Conservation (phyloP, 2,797 vertebrate genomes). For the Ciconia nigra region DNA sequence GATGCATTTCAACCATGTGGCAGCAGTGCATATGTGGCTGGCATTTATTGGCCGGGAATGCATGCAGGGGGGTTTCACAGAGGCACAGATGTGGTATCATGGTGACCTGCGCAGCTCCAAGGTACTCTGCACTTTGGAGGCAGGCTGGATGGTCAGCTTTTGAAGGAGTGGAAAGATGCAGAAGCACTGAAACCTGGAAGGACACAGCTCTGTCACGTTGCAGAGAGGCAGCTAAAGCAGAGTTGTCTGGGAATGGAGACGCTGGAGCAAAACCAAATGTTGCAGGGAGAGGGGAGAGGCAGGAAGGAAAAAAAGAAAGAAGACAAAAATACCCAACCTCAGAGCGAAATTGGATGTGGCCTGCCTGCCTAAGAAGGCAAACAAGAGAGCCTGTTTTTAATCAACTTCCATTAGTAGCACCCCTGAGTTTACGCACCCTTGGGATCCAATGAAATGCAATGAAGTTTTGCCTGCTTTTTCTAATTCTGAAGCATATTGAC, state of each 20-base stretch:
- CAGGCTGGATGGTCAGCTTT: background rate
- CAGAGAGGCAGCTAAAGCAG: background rate
- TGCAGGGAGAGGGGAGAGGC: background rate
- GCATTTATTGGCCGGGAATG: background rate
- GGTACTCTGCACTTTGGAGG: background rate
- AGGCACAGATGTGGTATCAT: rapidly evolving
- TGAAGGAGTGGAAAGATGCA: background rate
- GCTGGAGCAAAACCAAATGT: background rate
- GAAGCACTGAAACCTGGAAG: background rate
- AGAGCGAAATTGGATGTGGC: background rate
- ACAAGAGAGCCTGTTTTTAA: background rate
- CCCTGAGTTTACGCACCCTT: background rate
- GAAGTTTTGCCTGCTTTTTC: background rate
- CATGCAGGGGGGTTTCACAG: rapidly evolving
- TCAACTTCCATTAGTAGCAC: background rate
- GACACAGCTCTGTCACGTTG: background rate
- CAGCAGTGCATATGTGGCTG: background rate
- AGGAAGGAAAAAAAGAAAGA: background rate
- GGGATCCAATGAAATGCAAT: background rate
- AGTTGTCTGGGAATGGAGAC: background rate
- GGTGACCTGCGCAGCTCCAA: background rate
- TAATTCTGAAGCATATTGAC: background rate
- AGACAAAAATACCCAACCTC: background rate
- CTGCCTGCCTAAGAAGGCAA: background rate
- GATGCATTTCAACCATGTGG: background rate